Base-by-base conservation (phyloP, 2,113 vertebrate species). In the Planiliza haematocheilus region DNA sequence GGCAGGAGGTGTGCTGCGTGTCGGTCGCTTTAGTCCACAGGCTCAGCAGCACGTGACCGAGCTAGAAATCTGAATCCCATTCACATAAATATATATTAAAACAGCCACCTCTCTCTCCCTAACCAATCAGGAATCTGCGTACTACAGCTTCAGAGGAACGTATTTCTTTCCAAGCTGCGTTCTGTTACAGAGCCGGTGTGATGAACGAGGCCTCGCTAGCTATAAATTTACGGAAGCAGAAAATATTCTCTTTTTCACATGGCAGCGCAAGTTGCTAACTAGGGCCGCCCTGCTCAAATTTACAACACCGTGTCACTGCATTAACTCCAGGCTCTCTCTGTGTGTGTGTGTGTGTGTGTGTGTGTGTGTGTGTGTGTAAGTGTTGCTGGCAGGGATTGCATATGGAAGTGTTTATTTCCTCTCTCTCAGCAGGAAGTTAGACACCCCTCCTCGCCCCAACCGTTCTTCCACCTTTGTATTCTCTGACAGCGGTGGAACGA, bases 381-480 rank as follows among this genome's bases (percentile, higher is more conserved):
- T 16, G 30, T 83, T 64, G 78, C 65, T 82, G 86, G 82, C 82
- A 66, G 73, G 48, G 43, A 61, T 66, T 83, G 59, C 84, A 85
- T 87, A 79, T 92, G 88, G 88, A 92, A 91, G 83, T 87, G 82
- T 89, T 91, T 91, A 91, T 90, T 89, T 90, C 89, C 85, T 89
- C 67, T 84, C 81, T 86, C 78, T 70, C 80, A 79, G 85, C 83
- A 81, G 84, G 87, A 91, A 81, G 77, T 61, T 18, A 72, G 77
- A 89, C 64, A 58, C 10, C 64, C 57, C 66, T 77, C 51, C 48
- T 62, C 13, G 7, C 65, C 36, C 48, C 66, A 75, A 57, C 67
- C 57, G 20, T 42, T 73, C 80, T 64, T 70, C 80, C 66, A 87
- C 84, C 83, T 91, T 83, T 89, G 72, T 85, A 59, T 84, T 81